These are phyloP conservation scores for Chloebia gouldiae DNA, from an alignment of 2,113 vertebrate genomes.

Conservation along the genomic window DNA sequence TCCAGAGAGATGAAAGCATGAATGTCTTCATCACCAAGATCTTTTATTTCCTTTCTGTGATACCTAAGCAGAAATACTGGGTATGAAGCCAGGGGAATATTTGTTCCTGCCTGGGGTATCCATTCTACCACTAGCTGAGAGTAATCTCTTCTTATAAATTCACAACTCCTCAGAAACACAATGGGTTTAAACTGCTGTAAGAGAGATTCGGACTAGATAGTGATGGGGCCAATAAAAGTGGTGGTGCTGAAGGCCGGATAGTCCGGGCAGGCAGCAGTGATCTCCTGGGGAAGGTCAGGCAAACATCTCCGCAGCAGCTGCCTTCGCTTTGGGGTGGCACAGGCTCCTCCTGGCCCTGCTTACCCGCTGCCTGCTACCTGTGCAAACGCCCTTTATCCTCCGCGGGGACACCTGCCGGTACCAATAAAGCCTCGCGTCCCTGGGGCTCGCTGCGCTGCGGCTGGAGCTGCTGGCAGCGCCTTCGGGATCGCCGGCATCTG, in stretches of 20 bases:
- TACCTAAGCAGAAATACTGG: neutral
- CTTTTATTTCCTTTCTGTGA: neutral
- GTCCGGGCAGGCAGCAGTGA: accelerated
- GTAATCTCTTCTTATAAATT: neutral
- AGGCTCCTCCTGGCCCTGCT: neutral
- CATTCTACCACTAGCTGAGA: neutral
- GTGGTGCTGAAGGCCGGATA: neutral
- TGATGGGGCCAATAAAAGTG: neutral
- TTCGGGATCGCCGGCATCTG: accelerated
- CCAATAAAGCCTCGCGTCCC: accelerated
- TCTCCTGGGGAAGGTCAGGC: neutral
- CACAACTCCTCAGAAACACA: neutral
- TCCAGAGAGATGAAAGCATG: neutral
- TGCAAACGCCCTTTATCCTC: neutral
- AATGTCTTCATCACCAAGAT: neutral
- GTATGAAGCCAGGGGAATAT: neutral
- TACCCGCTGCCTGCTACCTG: neutral
- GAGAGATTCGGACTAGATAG: neutral
- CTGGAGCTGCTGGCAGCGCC: neutral
- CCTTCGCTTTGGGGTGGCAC: accelerated
- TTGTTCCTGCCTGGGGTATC: neutral
- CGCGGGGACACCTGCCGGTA: accelerated
- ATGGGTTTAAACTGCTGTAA: neutral
- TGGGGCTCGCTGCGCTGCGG: accelerated
- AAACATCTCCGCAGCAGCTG: accelerated